Evolutionary conservation across 1,140 invertebrate genomes (phyloP).

Genomic region (Drosophila guanche): DNA sequence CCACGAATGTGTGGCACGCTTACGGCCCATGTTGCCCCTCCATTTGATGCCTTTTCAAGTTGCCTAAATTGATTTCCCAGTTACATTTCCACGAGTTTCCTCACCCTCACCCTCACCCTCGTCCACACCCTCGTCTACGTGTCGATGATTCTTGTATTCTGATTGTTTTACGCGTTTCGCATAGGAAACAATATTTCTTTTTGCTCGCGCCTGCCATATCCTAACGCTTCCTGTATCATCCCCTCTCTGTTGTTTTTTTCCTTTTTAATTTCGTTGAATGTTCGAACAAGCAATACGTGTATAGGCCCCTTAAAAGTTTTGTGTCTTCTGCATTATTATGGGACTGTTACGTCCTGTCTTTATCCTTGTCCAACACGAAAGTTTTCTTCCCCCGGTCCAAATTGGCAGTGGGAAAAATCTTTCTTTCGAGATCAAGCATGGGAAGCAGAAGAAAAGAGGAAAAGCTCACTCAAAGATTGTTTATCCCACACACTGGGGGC

Average conservation of each 20-base stretch:
- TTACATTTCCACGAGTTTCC: constrained; percentile 42
- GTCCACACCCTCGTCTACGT: constrained; percentile 27
- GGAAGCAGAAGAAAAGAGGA: constrained; percentile 19
- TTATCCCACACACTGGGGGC: neutral
- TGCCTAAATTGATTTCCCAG: constrained; percentile 75
- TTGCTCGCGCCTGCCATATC: neutral
- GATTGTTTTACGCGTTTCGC: constrained; percentile 66
- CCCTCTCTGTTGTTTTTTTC: constrained; percentile 6
- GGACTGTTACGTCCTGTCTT: constrained; percentile 23
- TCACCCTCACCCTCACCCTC: too few relatives aligned
- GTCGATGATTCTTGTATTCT: constrained; percentile 56
- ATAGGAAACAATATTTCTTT: constrained; percentile 53
- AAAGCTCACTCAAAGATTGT: constrained; percentile 33
- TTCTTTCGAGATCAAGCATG: constrained; percentile 26
- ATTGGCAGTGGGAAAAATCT: constrained; percentile 7
- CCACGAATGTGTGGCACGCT: constrained; percentile 25
- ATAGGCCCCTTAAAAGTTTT: constrained; percentile 50
- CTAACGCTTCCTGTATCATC: too few relatives aligned
- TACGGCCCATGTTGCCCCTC: constrained; percentile 18
- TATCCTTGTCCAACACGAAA: constrained; percentile 31
- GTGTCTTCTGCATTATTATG: constrained; percentile 41
- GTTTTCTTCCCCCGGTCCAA: constrained; percentile 16
- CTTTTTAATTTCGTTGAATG: constrained; percentile 58
- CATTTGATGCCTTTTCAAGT: constrained; percentile 71
- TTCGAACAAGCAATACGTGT: constrained; percentile 43